phyloP scores from a whole-genome alignment of 1,140 invertebrate species.

The Lutraria rhynchaena region DNA sequence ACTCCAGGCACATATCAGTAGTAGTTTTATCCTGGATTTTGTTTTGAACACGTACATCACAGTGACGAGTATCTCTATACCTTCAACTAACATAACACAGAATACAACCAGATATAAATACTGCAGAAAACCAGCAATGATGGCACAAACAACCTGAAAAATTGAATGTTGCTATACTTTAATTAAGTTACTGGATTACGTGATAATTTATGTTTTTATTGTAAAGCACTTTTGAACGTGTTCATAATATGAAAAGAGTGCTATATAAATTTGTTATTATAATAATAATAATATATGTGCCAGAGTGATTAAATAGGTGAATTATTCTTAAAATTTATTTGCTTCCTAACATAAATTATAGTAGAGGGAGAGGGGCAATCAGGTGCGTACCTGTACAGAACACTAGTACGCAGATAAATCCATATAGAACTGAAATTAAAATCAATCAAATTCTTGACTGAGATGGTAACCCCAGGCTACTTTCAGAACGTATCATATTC shows the following conservation, averaged over 20 bases:
- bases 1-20: constrained; percentile 59
- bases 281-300: background rate
- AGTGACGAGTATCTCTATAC: constrained; percentile 62
- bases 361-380: background rate
- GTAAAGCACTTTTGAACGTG: no score
- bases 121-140: constrained; percentile 65
- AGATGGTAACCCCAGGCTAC: no score
- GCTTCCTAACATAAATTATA: background rate
- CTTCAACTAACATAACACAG: constrained; percentile 69
- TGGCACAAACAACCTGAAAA: constrained; percentile 58
- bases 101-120: constrained; percentile 70
- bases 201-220: background rate
- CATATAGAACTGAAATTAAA: no score
- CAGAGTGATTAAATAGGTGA: background rate
- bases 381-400: no score
- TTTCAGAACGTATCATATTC: no score
- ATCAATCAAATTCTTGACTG: no score
- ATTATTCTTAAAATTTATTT: background rate
- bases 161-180: background rate
- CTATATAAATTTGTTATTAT: background rate
- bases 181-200: background rate
- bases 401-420: no score
- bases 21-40: constrained; percentile 26
- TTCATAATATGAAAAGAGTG: no score
- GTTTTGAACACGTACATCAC: constrained; percentile 54